Evolutionary conservation across 1,140 invertebrate species (phyloP), one percentile per base, ranked within the genome.

Genomic region (Dolichoris vasculosae): DNA sequence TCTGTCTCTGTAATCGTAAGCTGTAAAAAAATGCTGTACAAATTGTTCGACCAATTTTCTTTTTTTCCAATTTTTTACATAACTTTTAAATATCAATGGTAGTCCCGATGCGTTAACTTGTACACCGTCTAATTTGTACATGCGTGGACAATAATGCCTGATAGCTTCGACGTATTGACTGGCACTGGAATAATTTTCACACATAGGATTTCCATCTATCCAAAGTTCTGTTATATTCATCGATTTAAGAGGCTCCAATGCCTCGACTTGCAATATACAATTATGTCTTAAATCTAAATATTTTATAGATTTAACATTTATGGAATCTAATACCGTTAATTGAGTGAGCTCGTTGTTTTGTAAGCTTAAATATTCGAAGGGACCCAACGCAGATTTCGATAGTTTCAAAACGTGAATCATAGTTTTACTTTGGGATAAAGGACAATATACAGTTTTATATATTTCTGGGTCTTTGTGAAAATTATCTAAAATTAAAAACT

Each of bases 221-320:
- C 90, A 92, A 6, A 93, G 59, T 81, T 91, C 92, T 0, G 30
- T 59, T n/a, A 93, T 89, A 0, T 83, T 79, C 0, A 91, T 20
- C 20, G 86, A 84, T 79, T 90, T 90, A 0, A 93, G 59, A 6
- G 90, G 88, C 0, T 77, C 7, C 0, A 93, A 82, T 4, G 51
- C 35, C 6, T 90, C 88, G 67, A 89, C 90, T 23, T 87, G 89
- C 9, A 92, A 87, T 55, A 94, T 87, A 38, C 89, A 86, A 88
- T 95, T 95, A 83, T 94, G 87, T 20, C 94, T 92, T 7, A 94
- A 87, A 89, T 95, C 94, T 23, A 95, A 43, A 55, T 83, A 89
- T 26, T 87, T 93, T 17, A 93, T 76, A 38, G 84, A 88, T 26
- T 88, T 88, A 23, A 92, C 86, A 78, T 88, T 88, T 1, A 90